These are phyloP conservation scores for Pentamera pediparva DNA, from an alignment of 53 echinoderm and acorn worm genomes.

Conservation along the genomic window DNA sequence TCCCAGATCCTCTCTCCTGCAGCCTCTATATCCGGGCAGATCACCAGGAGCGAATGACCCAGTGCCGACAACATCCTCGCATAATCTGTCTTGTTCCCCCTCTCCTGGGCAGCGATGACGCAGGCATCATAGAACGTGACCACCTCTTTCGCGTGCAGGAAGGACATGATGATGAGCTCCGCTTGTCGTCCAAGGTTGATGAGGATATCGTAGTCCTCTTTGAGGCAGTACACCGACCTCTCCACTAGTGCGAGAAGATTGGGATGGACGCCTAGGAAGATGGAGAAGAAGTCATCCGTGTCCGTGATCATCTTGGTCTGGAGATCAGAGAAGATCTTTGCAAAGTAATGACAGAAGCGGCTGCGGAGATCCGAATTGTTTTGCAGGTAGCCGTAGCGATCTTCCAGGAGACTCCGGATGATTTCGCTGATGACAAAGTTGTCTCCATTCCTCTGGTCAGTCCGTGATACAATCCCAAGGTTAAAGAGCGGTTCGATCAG, in stretches of 20 bases:
- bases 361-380: conserved; percentile 2
- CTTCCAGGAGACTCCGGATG: conserved; percentile 6
- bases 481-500: conserved; percentile 11
- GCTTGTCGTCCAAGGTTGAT: not conserved
- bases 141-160: conserved; percentile 18
- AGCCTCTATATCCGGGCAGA: not conserved
- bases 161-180: conserved; percentile 15
- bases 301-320: not conserved
- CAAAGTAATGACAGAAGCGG: conserved; percentile 16
- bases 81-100: not conserved
- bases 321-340: conserved; percentile 10
- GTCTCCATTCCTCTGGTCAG: not conserved
- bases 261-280: conserved; percentile 16
- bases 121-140: conserved; percentile 19
- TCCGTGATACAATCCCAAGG: not conserved
- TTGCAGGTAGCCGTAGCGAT: conserved; percentile 4
- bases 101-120: not conserved
- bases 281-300: not conserved
- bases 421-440: conserved; percentile 16
- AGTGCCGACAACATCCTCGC: conserved; percentile 11
- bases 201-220: conserved; percentile 20
- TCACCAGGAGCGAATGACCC: conserved; percentile 15
- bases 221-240: conserved; percentile 17
- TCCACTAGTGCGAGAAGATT: conserved; percentile 2
- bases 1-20: conserved; percentile 1